Conservation (phyloP, 2,113 vertebrate genomes). For the Aix galericulata region DNA sequence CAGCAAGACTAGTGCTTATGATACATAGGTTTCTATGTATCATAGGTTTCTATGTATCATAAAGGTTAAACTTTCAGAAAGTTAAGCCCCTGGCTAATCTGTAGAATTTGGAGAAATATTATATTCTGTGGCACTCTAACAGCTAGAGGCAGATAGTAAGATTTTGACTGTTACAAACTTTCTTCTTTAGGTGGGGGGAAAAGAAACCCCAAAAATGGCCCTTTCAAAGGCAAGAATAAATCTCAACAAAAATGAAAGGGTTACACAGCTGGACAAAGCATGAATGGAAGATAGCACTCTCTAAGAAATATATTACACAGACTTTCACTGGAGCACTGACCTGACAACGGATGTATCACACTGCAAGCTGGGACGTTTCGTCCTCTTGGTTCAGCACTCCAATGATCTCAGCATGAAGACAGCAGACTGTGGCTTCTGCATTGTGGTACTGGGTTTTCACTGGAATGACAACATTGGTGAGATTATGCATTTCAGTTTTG, state of each 20-base stretch:
- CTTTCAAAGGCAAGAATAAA: not conserved
- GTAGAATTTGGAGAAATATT: not conserved
- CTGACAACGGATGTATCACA: not conserved
- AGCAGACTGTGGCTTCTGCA: not conserved
- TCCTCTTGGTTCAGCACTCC: not conserved
- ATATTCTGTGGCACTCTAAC: not conserved
- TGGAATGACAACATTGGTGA: not conserved
- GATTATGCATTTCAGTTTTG: not conserved
- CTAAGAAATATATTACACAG: not conserved
- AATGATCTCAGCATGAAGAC: not conserved
- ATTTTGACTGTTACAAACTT: not conserved
- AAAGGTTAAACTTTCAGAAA: not conserved
- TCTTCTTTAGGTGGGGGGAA: not conserved
- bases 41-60: no score
- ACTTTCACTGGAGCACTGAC: not conserved
- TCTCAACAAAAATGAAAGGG: not conserved
- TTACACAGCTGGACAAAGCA: not conserved
- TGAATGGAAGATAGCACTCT: not conserved
- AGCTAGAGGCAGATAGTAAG: not conserved
- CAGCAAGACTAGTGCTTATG: not conserved
- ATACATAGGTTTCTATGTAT: no score
- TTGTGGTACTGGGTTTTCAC: not conserved
- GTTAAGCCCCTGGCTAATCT: not conserved
- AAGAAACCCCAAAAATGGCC: accelerated
- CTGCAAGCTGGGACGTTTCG: not conserved